Conservation (phyloP, 2,888 invertebrate genomes). For the Formica aserva region DNA sequence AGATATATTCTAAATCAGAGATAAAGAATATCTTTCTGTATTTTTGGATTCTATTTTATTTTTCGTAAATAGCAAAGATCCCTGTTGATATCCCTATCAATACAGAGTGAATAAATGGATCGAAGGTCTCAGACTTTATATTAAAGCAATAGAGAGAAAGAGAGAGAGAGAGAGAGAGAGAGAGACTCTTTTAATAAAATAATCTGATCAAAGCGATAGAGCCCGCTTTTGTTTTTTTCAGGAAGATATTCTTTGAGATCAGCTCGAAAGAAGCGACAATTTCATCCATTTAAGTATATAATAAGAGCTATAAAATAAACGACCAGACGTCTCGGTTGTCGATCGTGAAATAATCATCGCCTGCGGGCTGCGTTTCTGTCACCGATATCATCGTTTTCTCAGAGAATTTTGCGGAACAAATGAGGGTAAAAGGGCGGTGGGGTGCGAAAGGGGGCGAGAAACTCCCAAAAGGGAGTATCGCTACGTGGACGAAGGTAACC, state of each 20-base stretch:
- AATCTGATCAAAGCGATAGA: neutral
- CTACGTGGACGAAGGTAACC: conserved; percentile 49
- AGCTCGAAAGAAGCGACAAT: neutral
- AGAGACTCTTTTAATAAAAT: conserved; percentile 28
- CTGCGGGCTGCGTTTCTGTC: conserved; percentile 56
- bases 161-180: neutral
- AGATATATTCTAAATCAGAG: neutral
- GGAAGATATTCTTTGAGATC: neutral
- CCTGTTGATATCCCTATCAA: neutral
- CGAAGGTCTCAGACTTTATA: neutral
- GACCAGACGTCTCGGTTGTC: conserved; percentile 24
- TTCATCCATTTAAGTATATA: conserved; percentile 17
- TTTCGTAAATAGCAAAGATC: neutral
- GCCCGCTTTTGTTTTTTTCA: neutral
- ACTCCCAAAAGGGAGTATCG: neutral
- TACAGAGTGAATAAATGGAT: neutral
- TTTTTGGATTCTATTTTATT: neutral
- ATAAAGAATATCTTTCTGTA: no score
- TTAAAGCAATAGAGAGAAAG: neutral
- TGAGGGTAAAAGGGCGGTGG: conserved; percentile 65
- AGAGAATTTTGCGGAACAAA: conserved; percentile 67
- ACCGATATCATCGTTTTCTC: conserved; percentile 62
- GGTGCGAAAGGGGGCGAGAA: neutral
- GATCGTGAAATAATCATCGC: conserved; percentile 75
- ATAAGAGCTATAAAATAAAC: conserved; percentile 38